Evolutionary conservation across 2,797 vertebrate genomes (phyloP).

Genomic region (Spizella passerina): DNA sequence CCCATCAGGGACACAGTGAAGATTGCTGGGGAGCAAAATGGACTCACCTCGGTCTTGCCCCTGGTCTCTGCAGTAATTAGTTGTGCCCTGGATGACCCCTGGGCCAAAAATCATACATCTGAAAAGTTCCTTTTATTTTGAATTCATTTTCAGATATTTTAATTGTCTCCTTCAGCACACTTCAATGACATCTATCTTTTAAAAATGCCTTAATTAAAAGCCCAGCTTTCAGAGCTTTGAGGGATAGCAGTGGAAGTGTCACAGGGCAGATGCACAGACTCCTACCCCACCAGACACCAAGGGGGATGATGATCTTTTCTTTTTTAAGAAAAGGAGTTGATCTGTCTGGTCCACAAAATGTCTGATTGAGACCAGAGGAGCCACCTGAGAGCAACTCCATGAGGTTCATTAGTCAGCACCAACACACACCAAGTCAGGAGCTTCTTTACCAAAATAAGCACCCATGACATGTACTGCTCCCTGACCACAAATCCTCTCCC

Average conservation of each 20-base stretch:
- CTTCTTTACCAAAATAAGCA: neutral
- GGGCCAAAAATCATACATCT: neutral
- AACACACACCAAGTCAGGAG: neutral
- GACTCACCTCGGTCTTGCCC: neutral
- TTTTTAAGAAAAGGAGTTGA: neutral
- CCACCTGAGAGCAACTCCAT: fast-evolving
- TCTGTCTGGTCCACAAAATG: neutral
- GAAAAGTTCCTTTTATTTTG: neutral
- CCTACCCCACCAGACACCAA: neutral
- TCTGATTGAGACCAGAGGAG: neutral
- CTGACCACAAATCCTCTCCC: neutral
- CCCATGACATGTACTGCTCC: neutral
- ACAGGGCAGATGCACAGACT: fast-evolving
- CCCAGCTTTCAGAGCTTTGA: neutral
- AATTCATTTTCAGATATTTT: constrained; percentile 11
- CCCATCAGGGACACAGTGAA: fast-evolving
- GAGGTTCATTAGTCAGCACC: fast-evolving
- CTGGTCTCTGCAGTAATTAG: constrained; percentile 7
- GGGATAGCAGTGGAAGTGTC: neutral
- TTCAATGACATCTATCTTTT: neutral
- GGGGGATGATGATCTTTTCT: neutral
- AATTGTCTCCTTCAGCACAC: neutral
- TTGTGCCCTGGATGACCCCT: neutral
- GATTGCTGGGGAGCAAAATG: neutral
- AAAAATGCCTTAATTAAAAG: neutral